Percentiles rank a stretch among this genome's conserved stretches.
phyloP scores from a whole-genome alignment of 2,888 invertebrate species.

The Spodoptera picta region DNA sequence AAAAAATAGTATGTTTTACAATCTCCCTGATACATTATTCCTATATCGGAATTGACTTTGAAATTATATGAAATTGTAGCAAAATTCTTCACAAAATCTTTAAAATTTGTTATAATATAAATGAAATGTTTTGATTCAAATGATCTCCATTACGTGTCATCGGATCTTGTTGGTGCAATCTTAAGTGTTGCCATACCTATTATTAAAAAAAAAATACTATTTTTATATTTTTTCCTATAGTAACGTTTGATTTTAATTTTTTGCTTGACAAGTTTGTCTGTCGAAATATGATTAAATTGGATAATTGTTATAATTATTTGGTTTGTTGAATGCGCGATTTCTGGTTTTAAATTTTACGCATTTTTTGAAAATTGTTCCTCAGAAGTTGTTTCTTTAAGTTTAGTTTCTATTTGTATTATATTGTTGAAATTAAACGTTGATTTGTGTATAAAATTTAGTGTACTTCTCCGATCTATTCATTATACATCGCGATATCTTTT shows the following conservation, averaged over 20 bases:
- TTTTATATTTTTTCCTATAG: conserved; percentile 49
- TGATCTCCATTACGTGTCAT: conserved; percentile 62
- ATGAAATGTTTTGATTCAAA: conserved; percentile 42
- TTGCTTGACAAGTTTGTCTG: too few relatives aligned
- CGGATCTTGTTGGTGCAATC: conserved; percentile 61
- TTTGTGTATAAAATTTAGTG: conserved; percentile 9
- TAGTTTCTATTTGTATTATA: conserved; percentile 35
- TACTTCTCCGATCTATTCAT: background rate
- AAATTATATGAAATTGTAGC: background rate
- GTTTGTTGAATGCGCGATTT: too few relatives aligned
- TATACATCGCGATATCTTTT: too few relatives aligned
- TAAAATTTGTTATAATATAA: conserved; percentile 21
- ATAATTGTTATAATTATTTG: too few relatives aligned
- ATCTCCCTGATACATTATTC: too few relatives aligned
- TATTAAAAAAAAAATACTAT: conserved; percentile 43
- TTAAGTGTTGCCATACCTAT: conserved; percentile 60
- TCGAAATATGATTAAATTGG: too few relatives aligned
- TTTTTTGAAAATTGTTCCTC: conserved; percentile 38
- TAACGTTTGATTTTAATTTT: conserved; percentile 1
- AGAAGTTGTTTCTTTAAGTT: conserved; percentile 22
- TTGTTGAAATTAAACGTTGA: conserved; percentile 36
- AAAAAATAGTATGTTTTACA: too few relatives aligned
- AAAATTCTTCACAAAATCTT: background rate
- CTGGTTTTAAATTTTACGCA: conserved; percentile 13
- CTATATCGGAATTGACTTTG: too few relatives aligned